Evolutionary conservation across 2,888 invertebrate genomes (phyloP), one percentile per base, ranked within the genome.

Genomic region (Temnothorax ravouxi): DNA sequence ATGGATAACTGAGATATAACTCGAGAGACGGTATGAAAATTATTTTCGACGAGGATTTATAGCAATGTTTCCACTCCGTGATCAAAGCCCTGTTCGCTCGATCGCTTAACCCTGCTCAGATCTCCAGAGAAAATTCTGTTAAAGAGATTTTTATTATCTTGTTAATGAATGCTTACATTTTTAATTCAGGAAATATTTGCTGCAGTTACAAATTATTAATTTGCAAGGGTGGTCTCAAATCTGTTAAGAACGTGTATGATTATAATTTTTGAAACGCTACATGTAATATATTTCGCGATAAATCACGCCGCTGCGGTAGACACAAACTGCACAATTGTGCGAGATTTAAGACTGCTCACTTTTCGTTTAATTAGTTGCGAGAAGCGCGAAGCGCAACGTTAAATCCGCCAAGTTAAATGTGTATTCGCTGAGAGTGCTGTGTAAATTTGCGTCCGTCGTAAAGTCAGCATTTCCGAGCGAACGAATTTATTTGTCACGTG

Each of bases 11-110:
- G 56, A 41, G 50, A 59, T 21, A 59, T 29, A 69, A 44, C 25
- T 41, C 4, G 56, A 61, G 38, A 84, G 54, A 84, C 38, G 29
- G 34, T 54, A 47, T 41, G 21, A 83, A 77, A 76, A 61, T 79
- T 69, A 69, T 69, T 79, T 79, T 79, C 9, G 34, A 25, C 25
- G 15, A 18, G 34, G 34, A 79, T 79, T 79, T 79, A 69, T 71
- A 18, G 34, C 15, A 59, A 59, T 79, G 29, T 59, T 69, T 71
- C 18, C 47, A 69, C 21, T 34, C 5, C 9, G 18, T 66, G 47
- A 77, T 79, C 56, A 79, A 67, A 67, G 6, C 29, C 2, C 6
- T 47, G 21, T 41, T 47, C 9, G 25, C 21, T 13, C 13, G 18
- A 54, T 56, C 9, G 15, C 25, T 64, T 34, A 25, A 44, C 25